These are phyloP conservation scores for Melanotaenia duboulayi DNA, from an alignment of 2,113 vertebrate genomes.

Conservation along the genomic window DNA sequence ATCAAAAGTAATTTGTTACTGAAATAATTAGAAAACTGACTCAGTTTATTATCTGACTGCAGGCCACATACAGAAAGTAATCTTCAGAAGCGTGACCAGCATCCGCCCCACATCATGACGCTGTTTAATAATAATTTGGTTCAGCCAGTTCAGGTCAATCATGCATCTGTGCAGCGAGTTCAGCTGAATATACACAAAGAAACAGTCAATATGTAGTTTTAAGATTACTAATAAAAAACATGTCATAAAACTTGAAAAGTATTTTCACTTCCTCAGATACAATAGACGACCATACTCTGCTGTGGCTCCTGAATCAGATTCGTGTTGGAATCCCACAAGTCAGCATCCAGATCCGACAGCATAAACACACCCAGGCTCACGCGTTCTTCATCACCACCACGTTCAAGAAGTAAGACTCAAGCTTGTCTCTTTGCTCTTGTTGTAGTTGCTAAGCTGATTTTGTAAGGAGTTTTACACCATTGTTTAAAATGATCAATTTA, in stretches of 20 bases:
- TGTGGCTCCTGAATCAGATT: constrained; percentile 96
- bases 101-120: background rate
- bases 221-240: background rate
- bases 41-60: too few species aligned
- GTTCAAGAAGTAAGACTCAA: constrained; percentile 89
- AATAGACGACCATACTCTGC: constrained; percentile 94
- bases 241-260: background rate
- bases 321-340: constrained; percentile 95
- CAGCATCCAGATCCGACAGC: constrained; percentile 95
- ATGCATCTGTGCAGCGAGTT: background rate
- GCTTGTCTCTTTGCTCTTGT: background rate
- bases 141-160: constrained; percentile 1
- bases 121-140: constrained; percentile 3
- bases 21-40: too few species aligned
- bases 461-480: background rate
- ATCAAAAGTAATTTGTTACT: too few species aligned
- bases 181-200: background rate
- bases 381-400: constrained; percentile 97
- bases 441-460: background rate
- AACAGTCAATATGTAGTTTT: background rate
- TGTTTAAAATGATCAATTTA: too few species aligned
- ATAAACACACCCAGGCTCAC: constrained; percentile 90
- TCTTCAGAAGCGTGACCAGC: background rate
- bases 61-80: background rate
- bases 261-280: constrained; percentile 79